Evolutionary conservation across 2,888 invertebrate genomes (phyloP).

Genomic region (Drosophila quinaria): DNA sequence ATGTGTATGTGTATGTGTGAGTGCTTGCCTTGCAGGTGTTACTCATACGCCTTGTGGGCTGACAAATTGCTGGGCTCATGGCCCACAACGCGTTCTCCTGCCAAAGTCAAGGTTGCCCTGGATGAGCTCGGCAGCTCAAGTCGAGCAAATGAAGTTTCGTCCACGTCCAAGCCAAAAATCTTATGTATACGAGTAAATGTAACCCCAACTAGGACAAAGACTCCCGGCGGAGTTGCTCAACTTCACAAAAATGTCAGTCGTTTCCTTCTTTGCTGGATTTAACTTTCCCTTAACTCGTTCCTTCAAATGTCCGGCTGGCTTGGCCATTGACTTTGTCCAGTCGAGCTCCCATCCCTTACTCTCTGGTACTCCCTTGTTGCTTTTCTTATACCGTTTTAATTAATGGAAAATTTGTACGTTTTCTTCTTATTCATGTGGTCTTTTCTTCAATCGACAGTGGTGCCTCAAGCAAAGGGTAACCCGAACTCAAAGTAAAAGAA

Average conservation of each 20-base stretch:
- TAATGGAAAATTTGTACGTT: slow-evolving; percentile 78
- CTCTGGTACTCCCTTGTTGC: slow-evolving; percentile 41
- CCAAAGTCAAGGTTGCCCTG: slow-evolving; percentile 72
- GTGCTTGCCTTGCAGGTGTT: slow-evolving; percentile 63
- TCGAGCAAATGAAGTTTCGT: slow-evolving; percentile 46
- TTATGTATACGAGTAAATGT: slow-evolving; percentile 10
- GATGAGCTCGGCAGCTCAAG: slow-evolving; percentile 51
- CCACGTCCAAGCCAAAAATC: slow-evolving; percentile 41
- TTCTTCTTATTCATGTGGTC: slow-evolving; percentile 72
- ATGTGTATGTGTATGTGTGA: neutral
- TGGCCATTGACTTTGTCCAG: slow-evolving; percentile 52
- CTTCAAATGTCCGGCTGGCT: slow-evolving; percentile 12
- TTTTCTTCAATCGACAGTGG: slow-evolving; percentile 53
- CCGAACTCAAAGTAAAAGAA: slow-evolving; percentile 51
- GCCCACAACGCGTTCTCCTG: slow-evolving; percentile 27
- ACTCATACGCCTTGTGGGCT: slow-evolving; percentile 65
- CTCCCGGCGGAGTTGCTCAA: slow-evolving; percentile 74
- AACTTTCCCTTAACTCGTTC: slow-evolving; percentile 1
- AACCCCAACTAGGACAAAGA: slow-evolving; percentile 17
- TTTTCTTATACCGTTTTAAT: slow-evolving; percentile 75
- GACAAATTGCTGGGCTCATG: slow-evolving; percentile 71
- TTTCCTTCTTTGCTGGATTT: slow-evolving; percentile 42
- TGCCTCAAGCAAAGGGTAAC: slow-evolving; percentile 58
- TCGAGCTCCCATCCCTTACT: neutral
- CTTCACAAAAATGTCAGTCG: slow-evolving; percentile 73